These are phyloP conservation scores for Calliopum simillimum DNA, from an alignment of 2,888 invertebrate species.

Conservation along the genomic window DNA sequence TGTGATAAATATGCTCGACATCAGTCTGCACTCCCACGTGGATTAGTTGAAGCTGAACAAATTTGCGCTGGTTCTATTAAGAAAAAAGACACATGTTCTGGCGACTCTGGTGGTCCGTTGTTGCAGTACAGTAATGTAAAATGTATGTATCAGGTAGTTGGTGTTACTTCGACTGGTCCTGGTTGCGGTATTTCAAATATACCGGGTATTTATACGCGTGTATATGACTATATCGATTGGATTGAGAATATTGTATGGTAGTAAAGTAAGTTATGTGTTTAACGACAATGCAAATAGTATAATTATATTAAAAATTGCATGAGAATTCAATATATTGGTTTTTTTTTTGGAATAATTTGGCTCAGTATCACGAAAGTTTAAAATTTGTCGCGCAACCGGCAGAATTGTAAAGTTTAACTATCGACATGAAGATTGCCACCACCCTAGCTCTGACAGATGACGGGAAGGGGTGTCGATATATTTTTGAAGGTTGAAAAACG, in stretches of 20 bases:
- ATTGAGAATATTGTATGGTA: constrained; percentile 43
- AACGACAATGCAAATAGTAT: too few species aligned
- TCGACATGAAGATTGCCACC: too few species aligned
- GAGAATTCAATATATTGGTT: too few species aligned
- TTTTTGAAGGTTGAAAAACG: too few species aligned
- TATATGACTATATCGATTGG: constrained; percentile 49
- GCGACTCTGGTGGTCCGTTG: constrained; percentile 61
- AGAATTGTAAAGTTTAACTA: too few species aligned
- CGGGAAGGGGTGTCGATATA: too few species aligned
- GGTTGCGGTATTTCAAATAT: constrained; percentile 54
- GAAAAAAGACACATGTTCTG: constrained; percentile 57
- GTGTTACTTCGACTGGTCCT: constrained; percentile 55
- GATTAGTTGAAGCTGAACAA: constrained; percentile 49
- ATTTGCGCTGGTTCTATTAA: constrained; percentile 56
- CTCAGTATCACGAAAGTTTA: too few species aligned
- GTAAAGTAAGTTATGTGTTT: too few species aligned
- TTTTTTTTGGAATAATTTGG: too few species aligned
- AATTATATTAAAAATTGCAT: too few species aligned
- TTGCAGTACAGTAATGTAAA: constrained; percentile 53
- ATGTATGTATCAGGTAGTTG: constrained; percentile 57
- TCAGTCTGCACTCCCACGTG: constrained; percentile 44
- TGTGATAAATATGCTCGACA: constrained; percentile 45
- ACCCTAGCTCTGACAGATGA: too few species aligned
- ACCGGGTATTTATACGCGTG: constrained; percentile 57
- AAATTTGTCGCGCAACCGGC: too few species aligned